A percentile compares a stretch with the other conserved stretches of the same genome.
Evolutionary conservation across 2,888 invertebrate genomes (phyloP).

Genomic region (Pollenia amentaria): DNA sequence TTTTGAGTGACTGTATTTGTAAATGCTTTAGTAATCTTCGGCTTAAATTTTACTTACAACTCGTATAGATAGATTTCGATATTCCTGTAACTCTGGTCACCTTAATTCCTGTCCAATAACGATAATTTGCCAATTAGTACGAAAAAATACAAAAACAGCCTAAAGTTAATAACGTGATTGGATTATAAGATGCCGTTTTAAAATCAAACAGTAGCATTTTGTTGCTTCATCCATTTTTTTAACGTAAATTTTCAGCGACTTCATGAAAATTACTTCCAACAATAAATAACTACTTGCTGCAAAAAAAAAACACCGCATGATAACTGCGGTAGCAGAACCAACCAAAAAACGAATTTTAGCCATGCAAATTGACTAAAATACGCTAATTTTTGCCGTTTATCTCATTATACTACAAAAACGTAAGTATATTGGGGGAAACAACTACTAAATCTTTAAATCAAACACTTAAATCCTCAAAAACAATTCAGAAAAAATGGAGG

Average conservation of each 20-base stretch:
- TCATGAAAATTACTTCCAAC: slow-evolving; percentile 29
- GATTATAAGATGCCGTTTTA: slow-evolving; percentile 70
- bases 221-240: slow-evolving; percentile 5
- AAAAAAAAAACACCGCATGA: slow-evolving; percentile 14
- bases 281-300: slow-evolving; percentile 37
- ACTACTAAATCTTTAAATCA: slow-evolving; percentile 30
- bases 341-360: slow-evolving; percentile 29
- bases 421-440: neutral
- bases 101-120: slow-evolving; percentile 9
- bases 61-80: neutral
- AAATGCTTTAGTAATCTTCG: neutral
- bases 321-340: neutral
- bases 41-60: neutral
- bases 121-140: slow-evolving; percentile 79
- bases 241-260: neutral
- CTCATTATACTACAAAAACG: slow-evolving; percentile 79
- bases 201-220: slow-evolving; percentile 70
- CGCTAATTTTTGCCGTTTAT: slow-evolving; percentile 83
- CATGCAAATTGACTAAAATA: slow-evolving; percentile 76
- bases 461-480: slow-evolving; percentile 41
- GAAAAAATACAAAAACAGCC: slow-evolving; percentile 73
- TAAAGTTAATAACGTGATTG: slow-evolving; percentile 70
- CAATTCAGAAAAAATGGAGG: slow-evolving; percentile 26
- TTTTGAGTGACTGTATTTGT: too few relatives aligned
- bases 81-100: slow-evolving; percentile 50